Percentiles rank a stretch among this genome's conserved stretches.
Evolutionary conservation across 2,797 vertebrate genomes (phyloP).

Genomic region (Scarus forsteni): DNA sequence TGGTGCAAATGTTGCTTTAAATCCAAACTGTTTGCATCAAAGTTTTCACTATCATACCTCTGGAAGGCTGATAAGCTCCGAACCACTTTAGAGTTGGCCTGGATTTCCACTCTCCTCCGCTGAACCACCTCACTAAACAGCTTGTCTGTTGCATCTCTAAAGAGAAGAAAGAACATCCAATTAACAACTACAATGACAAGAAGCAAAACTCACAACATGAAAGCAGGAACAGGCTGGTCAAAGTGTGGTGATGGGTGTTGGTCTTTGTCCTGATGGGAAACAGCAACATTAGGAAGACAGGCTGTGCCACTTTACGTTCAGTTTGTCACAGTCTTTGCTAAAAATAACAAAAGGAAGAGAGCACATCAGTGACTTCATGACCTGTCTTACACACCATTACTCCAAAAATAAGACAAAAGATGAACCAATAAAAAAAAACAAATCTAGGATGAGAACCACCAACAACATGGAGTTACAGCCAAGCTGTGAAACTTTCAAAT

Average conservation of each 20-base stretch:
- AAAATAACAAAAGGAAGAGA: no score
- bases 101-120: constrained; percentile 87
- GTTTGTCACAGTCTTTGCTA: no score
- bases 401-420: no score
- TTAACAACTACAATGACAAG: not conserved
- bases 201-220: not conserved
- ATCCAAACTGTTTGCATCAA: not conserved
- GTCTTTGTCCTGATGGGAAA: not conserved
- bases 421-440: no score
- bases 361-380: no score
- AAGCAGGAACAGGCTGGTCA: not conserved
- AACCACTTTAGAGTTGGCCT: constrained; percentile 82
- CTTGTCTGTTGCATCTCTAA: constrained; percentile 92
- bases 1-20: not conserved
- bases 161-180: not conserved
- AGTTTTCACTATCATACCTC: constrained; percentile 66
- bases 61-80: constrained; percentile 89
- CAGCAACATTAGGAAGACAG: not conserved
- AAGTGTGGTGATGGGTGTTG: not conserved
- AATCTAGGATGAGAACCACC: no score
- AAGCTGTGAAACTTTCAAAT: no score
- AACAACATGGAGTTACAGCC: no score
- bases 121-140: constrained; percentile 87
- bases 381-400: no score
- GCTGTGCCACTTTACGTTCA: not conserved